These are phyloP conservation scores for Plutomurus gul DNA, from an alignment of 1,140 invertebrate genomes.

Conservation along the genomic window DNA sequence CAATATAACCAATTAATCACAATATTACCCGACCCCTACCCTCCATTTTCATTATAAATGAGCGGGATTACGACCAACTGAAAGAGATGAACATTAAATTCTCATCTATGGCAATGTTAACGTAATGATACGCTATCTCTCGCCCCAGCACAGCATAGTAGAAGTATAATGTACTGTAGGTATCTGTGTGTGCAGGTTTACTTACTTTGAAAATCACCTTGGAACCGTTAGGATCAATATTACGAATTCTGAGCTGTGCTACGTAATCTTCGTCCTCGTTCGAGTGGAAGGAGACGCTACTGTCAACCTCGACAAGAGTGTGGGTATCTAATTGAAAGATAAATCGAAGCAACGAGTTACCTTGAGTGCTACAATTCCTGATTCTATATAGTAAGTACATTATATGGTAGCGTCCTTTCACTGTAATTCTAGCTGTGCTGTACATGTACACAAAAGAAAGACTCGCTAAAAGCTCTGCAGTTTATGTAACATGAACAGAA, in stretches of 20 bases:
- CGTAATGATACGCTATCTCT: too few species aligned
- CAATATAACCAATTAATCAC: conserved; percentile 37
- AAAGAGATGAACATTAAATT: too few species aligned
- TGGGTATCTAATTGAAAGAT: not conserved
- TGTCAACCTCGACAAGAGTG: conserved; percentile 35
- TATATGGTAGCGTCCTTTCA: too few species aligned
- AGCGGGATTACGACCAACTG: too few species aligned
- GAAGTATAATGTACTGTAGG: not conserved
- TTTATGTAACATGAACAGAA: too few species aligned
- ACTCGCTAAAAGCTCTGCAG: too few species aligned
- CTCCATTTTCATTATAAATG: not conserved
- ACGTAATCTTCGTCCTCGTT: conserved; percentile 37
- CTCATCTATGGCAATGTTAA: too few species aligned
- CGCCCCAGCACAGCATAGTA: too few species aligned
- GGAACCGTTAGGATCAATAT: conserved; percentile 31
- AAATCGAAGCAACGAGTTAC: not conserved
- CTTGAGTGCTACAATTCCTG: too few species aligned
- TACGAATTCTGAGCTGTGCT: conserved; percentile 30
- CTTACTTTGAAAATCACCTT: conserved; percentile 48
- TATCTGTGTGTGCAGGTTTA: not conserved
- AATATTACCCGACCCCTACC: not conserved
- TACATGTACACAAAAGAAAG: too few species aligned
- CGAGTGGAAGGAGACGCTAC: conserved; percentile 20
- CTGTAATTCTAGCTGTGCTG: too few species aligned
- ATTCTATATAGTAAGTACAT: too few species aligned